A percentile compares a stretch with the other conserved stretches of the same genome.
Evolutionary conservation across 2,113 vertebrate genomes (phyloP).

Genomic region (Oriolus oriolus): DNA sequence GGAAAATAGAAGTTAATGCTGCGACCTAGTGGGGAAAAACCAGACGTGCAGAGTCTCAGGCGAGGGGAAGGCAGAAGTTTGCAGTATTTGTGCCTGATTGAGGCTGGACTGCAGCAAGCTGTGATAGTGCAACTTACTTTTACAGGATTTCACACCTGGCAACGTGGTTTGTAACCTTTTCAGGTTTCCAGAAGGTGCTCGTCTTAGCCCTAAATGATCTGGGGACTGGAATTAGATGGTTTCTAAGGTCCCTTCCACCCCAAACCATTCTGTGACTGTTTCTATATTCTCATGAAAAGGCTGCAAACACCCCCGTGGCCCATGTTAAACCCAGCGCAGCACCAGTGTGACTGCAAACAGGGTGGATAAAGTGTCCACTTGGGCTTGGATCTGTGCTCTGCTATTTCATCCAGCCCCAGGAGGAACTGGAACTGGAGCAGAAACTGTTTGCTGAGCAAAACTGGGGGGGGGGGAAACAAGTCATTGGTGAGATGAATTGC

Average conservation of each 20-base stretch:
- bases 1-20: conserved; percentile 24
- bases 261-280: background rate
- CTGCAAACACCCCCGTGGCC: background rate
- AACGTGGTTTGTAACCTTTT: background rate
- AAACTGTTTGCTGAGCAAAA: background rate
- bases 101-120: rapidly evolving
- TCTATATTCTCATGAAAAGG: background rate
- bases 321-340: background rate
- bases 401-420: background rate
- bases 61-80: background rate
- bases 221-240: background rate
- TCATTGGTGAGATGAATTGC: background rate
- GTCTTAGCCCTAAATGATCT: background rate
- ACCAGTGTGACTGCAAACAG: rapidly evolving
- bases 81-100: background rate
- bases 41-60: background rate
- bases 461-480: rapidly evolving
- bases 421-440: background rate
- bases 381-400: background rate
- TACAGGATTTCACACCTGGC: background rate
- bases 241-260: background rate
- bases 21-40: conserved; percentile 34
- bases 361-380: background rate
- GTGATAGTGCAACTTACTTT: background rate
- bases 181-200: background rate